These are phyloP conservation scores for Chloroceryle amazona DNA, from an alignment of 2,797 vertebrate species.

Conservation along the genomic window DNA sequence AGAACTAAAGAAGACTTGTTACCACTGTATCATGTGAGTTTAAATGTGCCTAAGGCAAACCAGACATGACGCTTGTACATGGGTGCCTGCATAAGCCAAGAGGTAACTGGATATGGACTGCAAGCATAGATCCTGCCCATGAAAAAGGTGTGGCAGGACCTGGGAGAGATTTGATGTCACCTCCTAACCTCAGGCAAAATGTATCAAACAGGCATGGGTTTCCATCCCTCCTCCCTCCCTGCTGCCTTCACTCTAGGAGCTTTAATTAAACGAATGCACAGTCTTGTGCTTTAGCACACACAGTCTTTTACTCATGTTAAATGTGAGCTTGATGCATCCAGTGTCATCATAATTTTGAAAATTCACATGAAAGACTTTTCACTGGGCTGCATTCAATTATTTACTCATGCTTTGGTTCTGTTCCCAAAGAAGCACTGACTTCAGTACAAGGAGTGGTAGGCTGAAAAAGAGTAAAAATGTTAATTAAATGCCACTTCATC, in stretches of 20 bases:
- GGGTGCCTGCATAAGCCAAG: background rate
- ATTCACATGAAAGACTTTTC: background rate
- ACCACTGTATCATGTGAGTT: accelerated
- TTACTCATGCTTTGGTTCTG: background rate
- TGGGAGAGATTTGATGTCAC: background rate
- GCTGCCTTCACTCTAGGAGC: background rate
- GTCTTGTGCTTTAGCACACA: background rate
- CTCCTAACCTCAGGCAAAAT: background rate
- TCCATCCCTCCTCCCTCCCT: background rate
- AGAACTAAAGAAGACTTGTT: background rate
- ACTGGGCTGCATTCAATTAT: background rate
- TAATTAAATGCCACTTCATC: conserved; percentile 43
- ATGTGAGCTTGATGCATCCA: background rate
- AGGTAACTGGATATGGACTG: background rate
- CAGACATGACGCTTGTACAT: accelerated
- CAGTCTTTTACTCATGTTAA: background rate
- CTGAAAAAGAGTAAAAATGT: background rate
- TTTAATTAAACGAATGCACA: background rate
- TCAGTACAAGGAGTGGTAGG: background rate
- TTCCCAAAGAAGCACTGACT: background rate
- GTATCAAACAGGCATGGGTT: background rate
- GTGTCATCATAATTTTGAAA: background rate
- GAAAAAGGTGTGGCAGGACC: background rate
- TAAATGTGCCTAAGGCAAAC: background rate
- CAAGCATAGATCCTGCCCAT: background rate